Percentiles rank a stretch among this genome's conserved stretches.
Conservation (phyloP, 2,113 vertebrate genomes). For the Actenoides hombroni region DNA sequence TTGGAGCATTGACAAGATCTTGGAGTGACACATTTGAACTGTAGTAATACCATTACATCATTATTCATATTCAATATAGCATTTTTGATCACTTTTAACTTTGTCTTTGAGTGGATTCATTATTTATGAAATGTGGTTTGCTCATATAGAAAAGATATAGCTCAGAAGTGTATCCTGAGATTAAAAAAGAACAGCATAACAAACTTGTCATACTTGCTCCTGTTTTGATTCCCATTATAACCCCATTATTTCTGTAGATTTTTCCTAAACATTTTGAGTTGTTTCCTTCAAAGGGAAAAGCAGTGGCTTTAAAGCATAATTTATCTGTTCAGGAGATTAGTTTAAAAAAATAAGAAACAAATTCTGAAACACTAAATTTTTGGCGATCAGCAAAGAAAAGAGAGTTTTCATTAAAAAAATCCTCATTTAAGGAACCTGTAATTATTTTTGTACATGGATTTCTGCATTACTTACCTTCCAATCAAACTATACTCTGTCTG, state of each 20-base stretch:
- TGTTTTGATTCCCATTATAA: not conserved
- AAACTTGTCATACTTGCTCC: not conserved
- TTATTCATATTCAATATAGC: not conserved
- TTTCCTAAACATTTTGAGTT: not conserved
- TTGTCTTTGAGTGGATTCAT: not conserved
- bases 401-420: not conserved
- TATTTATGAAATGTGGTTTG: not conserved
- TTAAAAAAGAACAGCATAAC: not conserved
- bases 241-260: not conserved
- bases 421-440: not conserved
- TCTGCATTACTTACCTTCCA: not conserved
- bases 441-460: not conserved
- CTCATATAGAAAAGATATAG: not conserved
- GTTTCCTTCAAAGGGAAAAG: not conserved
- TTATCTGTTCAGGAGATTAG: not conserved
- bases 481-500: not conserved
- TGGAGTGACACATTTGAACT: not conserved
- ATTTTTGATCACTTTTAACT: not conserved
- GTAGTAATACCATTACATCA: not conserved
- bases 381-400: not conserved
- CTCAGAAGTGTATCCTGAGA: not conserved
- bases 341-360: not conserved
- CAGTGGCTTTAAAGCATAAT: not conserved
- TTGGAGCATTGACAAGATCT: not conserved
- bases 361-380: not conserved